Evolutionary conservation across 2,113 vertebrate species (phyloP).

Genomic region (Myxocyprinus asiaticus): DNA sequence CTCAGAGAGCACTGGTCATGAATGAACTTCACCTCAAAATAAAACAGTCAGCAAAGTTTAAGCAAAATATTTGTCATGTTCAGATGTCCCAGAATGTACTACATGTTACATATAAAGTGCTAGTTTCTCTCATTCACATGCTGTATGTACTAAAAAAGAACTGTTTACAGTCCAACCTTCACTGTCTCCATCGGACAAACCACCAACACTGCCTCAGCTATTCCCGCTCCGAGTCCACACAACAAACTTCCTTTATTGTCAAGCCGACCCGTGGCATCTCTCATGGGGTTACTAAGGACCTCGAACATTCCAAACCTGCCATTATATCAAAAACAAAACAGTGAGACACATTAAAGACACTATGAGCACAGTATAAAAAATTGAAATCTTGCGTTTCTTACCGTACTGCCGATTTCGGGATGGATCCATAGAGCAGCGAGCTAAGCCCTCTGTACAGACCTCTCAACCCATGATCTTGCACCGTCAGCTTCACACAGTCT

Average conservation of each 20-base stretch:
- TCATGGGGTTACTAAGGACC: constrained; percentile 76
- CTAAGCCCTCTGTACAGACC: constrained; percentile 79
- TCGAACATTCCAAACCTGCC: constrained; percentile 80
- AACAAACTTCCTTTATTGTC: constrained; percentile 76
- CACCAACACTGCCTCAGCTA: constrained; percentile 75
- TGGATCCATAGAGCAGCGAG: constrained; percentile 79
- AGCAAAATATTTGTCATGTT: no score
- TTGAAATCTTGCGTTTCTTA: constrained; percentile 44
- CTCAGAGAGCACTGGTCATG: constrained; percentile 78
- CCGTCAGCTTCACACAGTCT: constrained; percentile 77
- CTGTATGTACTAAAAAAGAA: not conserved
- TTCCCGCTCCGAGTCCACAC: constrained; percentile 76
- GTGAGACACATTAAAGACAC: not conserved
- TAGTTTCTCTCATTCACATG: no score
- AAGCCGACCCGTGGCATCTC: constrained; percentile 72
- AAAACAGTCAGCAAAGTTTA: not conserved
- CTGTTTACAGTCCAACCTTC: constrained; percentile 64
- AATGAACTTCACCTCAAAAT: constrained; percentile 79
- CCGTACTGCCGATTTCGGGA: constrained; percentile 81
- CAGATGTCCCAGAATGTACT: no score
- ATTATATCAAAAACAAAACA: not conserved
- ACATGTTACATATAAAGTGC: no score
- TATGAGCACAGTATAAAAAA: not conserved
- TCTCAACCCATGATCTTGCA: constrained; percentile 76
- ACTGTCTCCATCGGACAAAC: constrained; percentile 83